Evolutionary conservation across 2,113 vertebrate genomes (phyloP).

Genomic region (Naja naja): DNA sequence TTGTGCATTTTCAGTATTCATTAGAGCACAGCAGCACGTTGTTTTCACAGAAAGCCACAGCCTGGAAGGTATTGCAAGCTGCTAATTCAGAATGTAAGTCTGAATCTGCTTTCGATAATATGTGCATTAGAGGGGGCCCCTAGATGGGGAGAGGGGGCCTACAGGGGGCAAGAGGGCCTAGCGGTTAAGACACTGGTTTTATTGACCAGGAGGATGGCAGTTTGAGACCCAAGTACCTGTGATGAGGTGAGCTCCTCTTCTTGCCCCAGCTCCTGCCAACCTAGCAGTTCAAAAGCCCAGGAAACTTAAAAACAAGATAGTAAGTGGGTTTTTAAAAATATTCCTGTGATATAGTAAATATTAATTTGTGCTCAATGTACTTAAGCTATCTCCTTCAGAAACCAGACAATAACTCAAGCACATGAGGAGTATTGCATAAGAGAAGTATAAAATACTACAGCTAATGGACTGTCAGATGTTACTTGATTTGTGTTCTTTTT

Average conservation of each 20-base stretch:
- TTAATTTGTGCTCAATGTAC: slow-evolving; percentile 6
- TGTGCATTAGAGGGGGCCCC: neutral
- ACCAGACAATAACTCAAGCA: slow-evolving; percentile 19
- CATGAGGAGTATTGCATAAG: neutral
- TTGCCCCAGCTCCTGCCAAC: neutral
- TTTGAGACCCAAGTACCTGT: neutral
- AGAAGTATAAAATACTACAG: neutral
- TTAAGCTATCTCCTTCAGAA: slow-evolving; percentile 2
- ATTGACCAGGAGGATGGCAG: neutral
- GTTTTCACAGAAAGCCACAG: slow-evolving; percentile 6
- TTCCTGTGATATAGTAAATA: slow-evolving; percentile 20
- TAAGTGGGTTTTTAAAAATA: slow-evolving; percentile 22
- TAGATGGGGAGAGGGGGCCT: neutral
- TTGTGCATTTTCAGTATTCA: slow-evolving; percentile 18
- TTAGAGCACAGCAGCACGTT: neutral
- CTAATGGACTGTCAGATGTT: neutral
- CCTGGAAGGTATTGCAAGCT: neutral
- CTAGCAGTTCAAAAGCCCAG: neutral
- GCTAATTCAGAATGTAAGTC: slow-evolving; percentile 2
- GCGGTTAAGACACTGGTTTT: neutral
- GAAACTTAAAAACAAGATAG: neutral
- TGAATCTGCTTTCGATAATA: slow-evolving; percentile 12
- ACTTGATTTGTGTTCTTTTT: neutral
- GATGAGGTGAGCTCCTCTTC: neutral
- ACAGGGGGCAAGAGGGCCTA: neutral